Conservation (phyloP, 1,140 invertebrate genomes). For the Steinernema khuongi region DNA sequence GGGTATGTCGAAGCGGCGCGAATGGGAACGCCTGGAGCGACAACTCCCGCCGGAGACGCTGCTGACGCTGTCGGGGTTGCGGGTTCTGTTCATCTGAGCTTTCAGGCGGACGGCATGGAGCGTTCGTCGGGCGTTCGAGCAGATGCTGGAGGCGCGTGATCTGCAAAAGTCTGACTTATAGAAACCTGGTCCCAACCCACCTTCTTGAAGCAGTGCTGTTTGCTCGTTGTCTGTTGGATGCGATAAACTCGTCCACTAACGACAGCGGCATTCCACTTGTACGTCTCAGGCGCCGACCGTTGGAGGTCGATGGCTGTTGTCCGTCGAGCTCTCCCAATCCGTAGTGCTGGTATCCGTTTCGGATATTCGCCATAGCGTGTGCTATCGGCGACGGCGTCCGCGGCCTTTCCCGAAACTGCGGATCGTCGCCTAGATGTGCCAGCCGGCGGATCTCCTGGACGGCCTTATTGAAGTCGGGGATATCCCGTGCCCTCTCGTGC, state of each 20-base stretch:
- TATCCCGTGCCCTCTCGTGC: conserved; percentile 28
- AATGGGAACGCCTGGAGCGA: neutral
- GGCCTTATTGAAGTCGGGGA: conserved; percentile 37
- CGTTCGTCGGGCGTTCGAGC: neutral
- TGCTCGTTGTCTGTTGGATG: neutral
- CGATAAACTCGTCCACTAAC: neutral
- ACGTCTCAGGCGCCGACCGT: conserved; percentile 17
- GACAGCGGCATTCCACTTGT: conserved; percentile 5
- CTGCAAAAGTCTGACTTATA: neutral
- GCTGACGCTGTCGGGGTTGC: neutral
- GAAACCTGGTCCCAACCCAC: neutral
- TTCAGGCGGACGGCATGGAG: neutral
- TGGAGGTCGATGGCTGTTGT: neutral
- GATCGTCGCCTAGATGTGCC: neutral
- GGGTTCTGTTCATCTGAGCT: neutral
- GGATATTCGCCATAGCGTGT: neutral
- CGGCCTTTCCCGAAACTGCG: neutral
- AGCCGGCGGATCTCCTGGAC: conserved; percentile 30
- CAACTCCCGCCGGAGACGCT: conserved; percentile 3
- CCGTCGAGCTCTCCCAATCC: neutral
- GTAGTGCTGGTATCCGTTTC: neutral
- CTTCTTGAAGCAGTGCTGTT: neutral
- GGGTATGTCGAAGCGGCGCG: neutral
- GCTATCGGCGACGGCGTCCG: neutral
- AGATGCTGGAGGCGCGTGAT: conserved; percentile 8